Percentiles rank a stretch among this genome's conserved stretches.
phyloP scores from a whole-genome alignment of 2,113 vertebrate species.

The Mus spicilegus region DNA sequence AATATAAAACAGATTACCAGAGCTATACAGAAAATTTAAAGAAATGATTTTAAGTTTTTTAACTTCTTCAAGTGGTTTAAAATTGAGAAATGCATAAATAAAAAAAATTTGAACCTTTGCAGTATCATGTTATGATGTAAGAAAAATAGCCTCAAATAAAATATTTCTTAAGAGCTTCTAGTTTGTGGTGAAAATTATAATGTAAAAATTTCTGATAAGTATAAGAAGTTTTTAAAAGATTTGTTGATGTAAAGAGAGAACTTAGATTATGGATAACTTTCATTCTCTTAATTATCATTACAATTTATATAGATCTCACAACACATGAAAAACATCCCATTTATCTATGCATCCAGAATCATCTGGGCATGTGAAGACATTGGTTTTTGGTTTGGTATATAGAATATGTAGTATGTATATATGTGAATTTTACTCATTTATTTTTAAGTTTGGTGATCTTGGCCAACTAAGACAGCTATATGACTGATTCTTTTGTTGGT shows the following conservation, averaged over 20 bases:
- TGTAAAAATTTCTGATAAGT: neutral
- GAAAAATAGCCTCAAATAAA: constrained; percentile 29
- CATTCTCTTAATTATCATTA: neutral
- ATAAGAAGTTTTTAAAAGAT: neutral
- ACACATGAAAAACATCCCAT: neutral
- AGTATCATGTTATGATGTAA: neutral
- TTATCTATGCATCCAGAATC: neutral
- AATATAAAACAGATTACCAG: neutral
- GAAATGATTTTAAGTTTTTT: constrained; percentile 42
- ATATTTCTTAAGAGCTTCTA: neutral
- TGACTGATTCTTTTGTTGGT: neutral
- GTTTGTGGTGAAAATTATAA: neutral
- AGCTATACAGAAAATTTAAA: neutral
- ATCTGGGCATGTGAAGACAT: neutral
- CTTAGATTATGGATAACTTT: neutral
- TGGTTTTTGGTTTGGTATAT: neutral
- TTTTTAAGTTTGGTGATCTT: neutral
- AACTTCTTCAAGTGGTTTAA: constrained; percentile 8
- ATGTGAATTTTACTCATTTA: neutral
- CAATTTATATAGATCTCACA: neutral
- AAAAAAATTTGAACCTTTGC: constrained; percentile 40
- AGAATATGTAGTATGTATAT: neutral
- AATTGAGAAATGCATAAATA: constrained; percentile 6
- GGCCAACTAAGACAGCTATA: neutral
- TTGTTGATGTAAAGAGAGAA: neutral